Conservation (phyloP, 2,888 invertebrate genomes). For the Brachyopa scutellaris region DNA sequence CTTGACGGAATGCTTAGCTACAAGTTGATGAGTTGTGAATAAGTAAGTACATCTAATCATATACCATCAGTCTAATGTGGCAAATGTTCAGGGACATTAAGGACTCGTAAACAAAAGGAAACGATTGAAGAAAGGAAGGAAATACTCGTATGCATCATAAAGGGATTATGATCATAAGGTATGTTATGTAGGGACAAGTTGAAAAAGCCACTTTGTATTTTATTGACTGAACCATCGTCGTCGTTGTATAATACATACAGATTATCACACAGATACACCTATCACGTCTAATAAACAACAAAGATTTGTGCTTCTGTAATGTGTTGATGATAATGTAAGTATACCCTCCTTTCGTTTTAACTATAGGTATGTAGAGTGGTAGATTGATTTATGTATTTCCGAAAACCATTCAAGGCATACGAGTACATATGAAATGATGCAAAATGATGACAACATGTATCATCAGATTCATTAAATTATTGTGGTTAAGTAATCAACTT, state of each 20-base stretch:
- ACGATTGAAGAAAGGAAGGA: neutral
- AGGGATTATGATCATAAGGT: neutral
- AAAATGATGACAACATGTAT: too few species aligned
- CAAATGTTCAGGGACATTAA: neutral
- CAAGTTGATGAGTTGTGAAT: constrained; percentile 1
- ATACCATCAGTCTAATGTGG: neutral
- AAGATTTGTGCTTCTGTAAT: neutral
- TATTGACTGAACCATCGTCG: neutral
- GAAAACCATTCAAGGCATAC: too few species aligned
- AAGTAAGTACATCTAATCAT: neutral
- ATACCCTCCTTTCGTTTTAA: too few species aligned
- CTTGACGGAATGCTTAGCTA: neutral
- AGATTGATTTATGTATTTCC: too few species aligned
- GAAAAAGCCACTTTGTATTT: neutral
- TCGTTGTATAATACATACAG: too few species aligned
- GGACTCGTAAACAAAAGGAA: constrained; percentile 9
- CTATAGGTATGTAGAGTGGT: too few species aligned
- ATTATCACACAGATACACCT: too few species aligned
- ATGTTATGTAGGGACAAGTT: neutral
- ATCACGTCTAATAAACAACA: neutral
- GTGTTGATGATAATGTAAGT: neutral
- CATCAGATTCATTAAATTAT: too few species aligned
- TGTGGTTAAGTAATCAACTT: too few species aligned
- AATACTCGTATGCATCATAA: neutral
- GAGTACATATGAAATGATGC: too few species aligned